These are phyloP conservation scores for Capromys pilorides DNA, from an alignment of 2,797 vertebrate genomes.

Conservation along the genomic window DNA sequence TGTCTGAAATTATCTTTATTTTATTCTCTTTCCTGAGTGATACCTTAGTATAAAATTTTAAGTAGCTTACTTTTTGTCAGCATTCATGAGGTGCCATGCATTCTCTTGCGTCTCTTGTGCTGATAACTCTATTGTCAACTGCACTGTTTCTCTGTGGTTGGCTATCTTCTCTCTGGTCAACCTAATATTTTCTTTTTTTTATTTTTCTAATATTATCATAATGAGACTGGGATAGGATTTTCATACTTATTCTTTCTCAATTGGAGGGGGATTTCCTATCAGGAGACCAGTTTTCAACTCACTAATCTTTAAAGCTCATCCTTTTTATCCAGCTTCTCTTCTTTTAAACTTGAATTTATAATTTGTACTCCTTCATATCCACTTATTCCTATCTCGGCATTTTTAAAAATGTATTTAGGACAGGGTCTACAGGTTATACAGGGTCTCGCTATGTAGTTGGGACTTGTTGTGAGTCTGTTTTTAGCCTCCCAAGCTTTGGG, in stretches of 20 bases:
- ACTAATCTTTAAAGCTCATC: neutral
- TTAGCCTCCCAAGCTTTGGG: no score
- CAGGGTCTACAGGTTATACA: no score
- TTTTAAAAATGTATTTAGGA: no score
- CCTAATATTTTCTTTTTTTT: neutral
- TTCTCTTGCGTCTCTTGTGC: neutral
- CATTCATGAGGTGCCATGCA: neutral
- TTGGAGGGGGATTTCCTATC: neutral
- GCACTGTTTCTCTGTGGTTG: fast-evolving
- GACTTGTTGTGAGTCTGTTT: no score
- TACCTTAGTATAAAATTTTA: neutral
- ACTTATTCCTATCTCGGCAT: neutral
- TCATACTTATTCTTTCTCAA: neutral
- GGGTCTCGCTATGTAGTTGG: no score
- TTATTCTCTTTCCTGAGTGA: neutral
- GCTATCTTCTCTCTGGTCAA: no score
- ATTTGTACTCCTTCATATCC: neutral
- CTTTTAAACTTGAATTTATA: neutral
- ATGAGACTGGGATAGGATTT: neutral
- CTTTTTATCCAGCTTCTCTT: neutral
- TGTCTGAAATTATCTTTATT: neutral
- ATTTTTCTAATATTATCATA: neutral
- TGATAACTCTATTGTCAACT: no score
- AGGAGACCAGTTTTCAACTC: neutral
- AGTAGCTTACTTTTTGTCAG: neutral